Evolutionary conservation across 2,113 vertebrate species (phyloP).

Genomic region (Glaucomys volans): DNA sequence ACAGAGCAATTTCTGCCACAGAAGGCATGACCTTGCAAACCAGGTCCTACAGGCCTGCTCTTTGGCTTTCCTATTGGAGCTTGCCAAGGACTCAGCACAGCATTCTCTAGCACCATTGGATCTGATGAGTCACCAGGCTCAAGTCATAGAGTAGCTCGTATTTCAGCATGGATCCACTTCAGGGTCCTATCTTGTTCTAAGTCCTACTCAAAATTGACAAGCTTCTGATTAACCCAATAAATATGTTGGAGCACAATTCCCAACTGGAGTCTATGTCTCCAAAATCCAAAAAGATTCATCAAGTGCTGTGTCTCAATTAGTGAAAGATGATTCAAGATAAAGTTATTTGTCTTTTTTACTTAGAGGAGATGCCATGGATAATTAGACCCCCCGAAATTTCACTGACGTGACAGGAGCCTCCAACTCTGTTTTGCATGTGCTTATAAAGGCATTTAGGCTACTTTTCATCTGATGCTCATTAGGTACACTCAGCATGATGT

Average conservation of each 20-base stretch:
- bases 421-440: not conserved
- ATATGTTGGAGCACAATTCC: not conserved
- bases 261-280: not conserved
- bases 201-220: not conserved
- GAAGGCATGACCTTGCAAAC: conserved; percentile 19
- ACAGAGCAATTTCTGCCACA: not conserved
- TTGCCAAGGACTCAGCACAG: not conserved
- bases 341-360: not conserved
- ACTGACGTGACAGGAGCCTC: not conserved
- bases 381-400: not conserved
- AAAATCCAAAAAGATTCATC: not conserved
- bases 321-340: not conserved
- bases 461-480: not conserved
- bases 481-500: not conserved
- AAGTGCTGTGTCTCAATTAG: not conserved
- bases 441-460: not conserved
- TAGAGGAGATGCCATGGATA: not conserved
- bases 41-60: not conserved
- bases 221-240: not conserved
- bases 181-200: not conserved
- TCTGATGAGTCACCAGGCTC: not conserved
- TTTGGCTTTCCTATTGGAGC: not conserved
- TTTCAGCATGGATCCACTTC: not conserved
- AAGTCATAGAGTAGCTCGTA: not conserved
- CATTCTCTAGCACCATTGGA: not conserved